A percentile compares a stretch with the other conserved stretches of the same genome.
Evolutionary conservation across 2,888 invertebrate species (phyloP).

Genomic region (Abrostola triplasia): DNA sequence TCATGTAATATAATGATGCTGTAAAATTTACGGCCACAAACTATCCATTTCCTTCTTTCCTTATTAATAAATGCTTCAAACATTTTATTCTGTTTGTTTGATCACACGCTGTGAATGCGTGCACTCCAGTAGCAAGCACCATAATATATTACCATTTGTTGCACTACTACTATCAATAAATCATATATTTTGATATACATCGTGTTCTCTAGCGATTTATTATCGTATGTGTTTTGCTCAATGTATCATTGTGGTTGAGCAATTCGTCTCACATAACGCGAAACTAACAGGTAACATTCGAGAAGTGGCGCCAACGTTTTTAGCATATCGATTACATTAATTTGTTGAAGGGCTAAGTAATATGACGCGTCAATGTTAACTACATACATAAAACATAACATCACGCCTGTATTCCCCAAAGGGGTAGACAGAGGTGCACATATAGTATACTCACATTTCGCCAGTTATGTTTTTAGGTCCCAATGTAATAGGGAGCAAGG

Average conservation of each 20-base stretch:
- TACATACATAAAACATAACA: no score
- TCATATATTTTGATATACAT: slow-evolving; percentile 30
- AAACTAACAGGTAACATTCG: slow-evolving; percentile 18
- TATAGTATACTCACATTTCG: no score
- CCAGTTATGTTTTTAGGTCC: no score
- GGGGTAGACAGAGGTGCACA: no score
- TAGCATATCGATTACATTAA: slow-evolving; percentile 19
- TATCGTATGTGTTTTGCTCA: slow-evolving; percentile 12
- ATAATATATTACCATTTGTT: slow-evolving; percentile 7
- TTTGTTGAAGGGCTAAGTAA: not conserved
- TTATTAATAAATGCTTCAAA: no score
- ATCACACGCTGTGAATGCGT: not conserved
- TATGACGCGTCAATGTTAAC: no score
- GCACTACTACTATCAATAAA: slow-evolving; percentile 21
- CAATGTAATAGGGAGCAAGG: no score
- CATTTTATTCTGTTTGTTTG: not conserved
- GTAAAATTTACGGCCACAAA: no score
- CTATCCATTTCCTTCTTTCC: no score
- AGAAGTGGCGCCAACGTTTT: slow-evolving; percentile 29
- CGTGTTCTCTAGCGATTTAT: slow-evolving; percentile 26
- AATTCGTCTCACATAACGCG: slow-evolving; percentile 34
- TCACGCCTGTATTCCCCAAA: no score
- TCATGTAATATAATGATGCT: no score
- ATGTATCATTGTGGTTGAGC: slow-evolving; percentile 33
- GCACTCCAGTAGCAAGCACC: not conserved